A percentile compares a stretch with the other conserved stretches of the same genome.
These are phyloP conservation scores for Sphaeramia orbicularis DNA, from an alignment of 2,797 vertebrate species.

Conservation along the genomic window DNA sequence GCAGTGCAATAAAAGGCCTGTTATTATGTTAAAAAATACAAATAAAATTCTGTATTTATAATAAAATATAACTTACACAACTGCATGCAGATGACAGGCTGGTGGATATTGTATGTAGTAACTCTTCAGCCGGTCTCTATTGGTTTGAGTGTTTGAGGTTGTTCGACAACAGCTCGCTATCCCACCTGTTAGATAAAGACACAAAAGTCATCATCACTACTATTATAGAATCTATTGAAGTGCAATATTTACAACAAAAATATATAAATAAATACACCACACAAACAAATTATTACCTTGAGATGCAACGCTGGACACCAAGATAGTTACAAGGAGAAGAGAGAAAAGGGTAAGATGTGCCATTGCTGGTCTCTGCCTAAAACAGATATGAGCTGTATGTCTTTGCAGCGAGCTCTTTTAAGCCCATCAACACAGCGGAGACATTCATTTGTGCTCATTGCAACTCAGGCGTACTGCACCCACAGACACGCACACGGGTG, in stretches of 20 bases:
- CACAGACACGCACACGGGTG: slow-evolving; percentile 47
- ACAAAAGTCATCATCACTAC: background rate
- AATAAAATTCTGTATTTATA: background rate
- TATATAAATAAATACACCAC: background rate
- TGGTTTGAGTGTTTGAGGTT: slow-evolving; percentile 14
- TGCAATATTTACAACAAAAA: background rate
- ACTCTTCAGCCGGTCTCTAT: background rate
- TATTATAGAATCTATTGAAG: background rate
- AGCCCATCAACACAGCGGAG: slow-evolving; percentile 6
- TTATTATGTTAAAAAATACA: background rate
- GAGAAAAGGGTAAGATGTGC: slow-evolving; percentile 20
- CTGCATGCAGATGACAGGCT: slow-evolving; percentile 43
- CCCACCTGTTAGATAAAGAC: slow-evolving; percentile 51
- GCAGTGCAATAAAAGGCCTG: background rate
- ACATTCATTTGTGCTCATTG: slow-evolving; percentile 3
- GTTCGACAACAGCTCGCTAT: slow-evolving; percentile 61
- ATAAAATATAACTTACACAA: slow-evolving; percentile 72
- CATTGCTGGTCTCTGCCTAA: slow-evolving; percentile 44
- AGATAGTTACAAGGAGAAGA: slow-evolving; percentile 33
- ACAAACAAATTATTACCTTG: slow-evolving; percentile 59
- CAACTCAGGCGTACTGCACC: slow-evolving; percentile 28
- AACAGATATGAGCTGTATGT: slow-evolving; percentile 18
- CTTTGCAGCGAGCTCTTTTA: slow-evolving; percentile 31
- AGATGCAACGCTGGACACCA: slow-evolving; percentile 36
- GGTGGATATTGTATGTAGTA: slow-evolving; percentile 57